These are phyloP conservation scores for Gymnopithys bicolor DNA, from an alignment of 2,797 vertebrate species.

Conservation along the genomic window DNA sequence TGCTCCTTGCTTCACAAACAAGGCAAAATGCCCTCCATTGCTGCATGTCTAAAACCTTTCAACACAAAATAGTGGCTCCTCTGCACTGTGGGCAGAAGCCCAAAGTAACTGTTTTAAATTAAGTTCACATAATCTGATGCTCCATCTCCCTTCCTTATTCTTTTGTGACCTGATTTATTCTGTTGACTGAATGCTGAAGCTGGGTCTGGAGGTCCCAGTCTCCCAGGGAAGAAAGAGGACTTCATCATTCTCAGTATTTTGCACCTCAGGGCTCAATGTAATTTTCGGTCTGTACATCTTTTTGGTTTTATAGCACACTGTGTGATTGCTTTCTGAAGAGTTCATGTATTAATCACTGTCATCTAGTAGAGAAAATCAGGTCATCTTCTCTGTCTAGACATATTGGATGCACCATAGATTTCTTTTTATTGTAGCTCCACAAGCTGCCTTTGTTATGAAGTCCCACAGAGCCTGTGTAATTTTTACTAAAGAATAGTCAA, in stretches of 20 bases:
- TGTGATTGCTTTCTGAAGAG: background rate
- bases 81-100: accelerated
- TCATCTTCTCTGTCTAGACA: background rate
- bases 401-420: background rate
- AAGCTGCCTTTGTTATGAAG: background rate
- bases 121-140: background rate
- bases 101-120: background rate
- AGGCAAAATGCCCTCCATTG: background rate
- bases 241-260: background rate
- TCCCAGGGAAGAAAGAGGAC: background rate
- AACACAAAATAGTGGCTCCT: background rate
- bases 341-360: slow-evolving; percentile 6
- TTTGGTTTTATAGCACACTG: background rate
- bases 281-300: background rate
- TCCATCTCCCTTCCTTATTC: background rate
- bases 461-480: background rate
- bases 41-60: background rate
- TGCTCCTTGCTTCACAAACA: background rate
- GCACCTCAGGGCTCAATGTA: background rate
- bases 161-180: background rate
- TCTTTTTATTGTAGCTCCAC: background rate
- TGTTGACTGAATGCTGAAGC: background rate
- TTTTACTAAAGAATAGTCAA: background rate
- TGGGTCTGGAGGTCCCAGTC: background rate
- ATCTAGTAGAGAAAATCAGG: background rate